phyloP scores from a whole-genome alignment of 2,797 vertebrate species.

The Staurois parvus region DNA sequence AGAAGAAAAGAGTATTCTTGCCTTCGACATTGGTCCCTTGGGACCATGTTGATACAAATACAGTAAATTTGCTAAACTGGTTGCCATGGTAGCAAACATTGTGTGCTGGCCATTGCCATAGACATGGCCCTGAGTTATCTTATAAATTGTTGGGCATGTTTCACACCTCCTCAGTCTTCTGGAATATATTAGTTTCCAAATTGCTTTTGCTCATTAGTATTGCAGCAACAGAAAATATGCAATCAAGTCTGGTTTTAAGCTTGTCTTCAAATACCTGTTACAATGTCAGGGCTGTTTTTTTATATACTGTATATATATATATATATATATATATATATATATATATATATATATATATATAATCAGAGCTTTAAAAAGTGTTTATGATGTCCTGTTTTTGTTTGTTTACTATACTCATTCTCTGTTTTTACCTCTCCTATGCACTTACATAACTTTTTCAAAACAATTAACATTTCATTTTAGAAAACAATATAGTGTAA shows the following conservation, averaged over 20 bases:
- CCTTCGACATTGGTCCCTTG: conserved; percentile 62
- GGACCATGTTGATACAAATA: conserved; percentile 65
- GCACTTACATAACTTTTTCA: no score
- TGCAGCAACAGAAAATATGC: conserved; percentile 11
- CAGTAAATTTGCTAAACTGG: conserved; percentile 64
- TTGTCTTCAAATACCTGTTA: conserved; percentile 5
- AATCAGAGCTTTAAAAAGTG: background rate
- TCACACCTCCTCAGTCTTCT: conserved; percentile 55
- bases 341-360: background rate
- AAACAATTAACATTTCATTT: no score
- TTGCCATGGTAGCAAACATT: conserved; percentile 73
- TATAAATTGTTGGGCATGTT: conserved; percentile 60
- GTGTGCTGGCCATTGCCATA: conserved; percentile 64
- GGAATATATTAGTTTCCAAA: conserved; percentile 52
- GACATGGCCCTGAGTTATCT: conserved; percentile 65
- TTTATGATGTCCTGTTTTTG: background rate
- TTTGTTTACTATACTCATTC: background rate
- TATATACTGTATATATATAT: background rate
- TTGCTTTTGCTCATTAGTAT: conserved; percentile 53
- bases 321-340: background rate
- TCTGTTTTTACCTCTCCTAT: no score
- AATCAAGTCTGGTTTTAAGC: conserved; percentile 13
- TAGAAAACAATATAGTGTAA: no score
- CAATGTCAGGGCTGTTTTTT: background rate
- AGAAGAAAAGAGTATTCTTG: conserved; percentile 63